Evolutionary conservation across 2,888 invertebrate genomes (phyloP).

Genomic region (Nemurella pictetii): DNA sequence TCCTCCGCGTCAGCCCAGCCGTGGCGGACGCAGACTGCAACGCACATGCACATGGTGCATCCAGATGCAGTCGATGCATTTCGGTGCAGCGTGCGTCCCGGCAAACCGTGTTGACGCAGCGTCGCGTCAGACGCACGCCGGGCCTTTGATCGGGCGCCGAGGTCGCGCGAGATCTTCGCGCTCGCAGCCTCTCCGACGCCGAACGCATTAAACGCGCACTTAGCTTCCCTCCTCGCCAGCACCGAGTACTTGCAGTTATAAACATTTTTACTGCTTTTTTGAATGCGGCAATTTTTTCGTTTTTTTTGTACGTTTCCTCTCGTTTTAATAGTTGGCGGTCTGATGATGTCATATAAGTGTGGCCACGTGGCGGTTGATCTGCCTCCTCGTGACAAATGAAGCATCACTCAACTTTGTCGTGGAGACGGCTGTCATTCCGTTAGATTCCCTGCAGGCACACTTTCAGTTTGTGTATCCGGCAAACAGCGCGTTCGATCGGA

Average conservation of each 20-base stretch:
- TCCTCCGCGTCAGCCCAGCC: not conserved
- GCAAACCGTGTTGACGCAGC: not conserved
- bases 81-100: not conserved
- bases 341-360: not conserved
- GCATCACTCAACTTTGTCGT: no score
- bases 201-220: not conserved
- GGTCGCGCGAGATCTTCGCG: not conserved
- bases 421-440: no score
- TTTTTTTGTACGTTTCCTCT: not conserved
- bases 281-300: not conserved
- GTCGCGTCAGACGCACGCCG: not conserved
- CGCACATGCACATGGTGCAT: not conserved
- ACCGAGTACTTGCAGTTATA: not conserved
- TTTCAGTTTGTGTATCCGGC: no score
- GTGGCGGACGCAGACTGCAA: no score
- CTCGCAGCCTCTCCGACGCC: not conserved
- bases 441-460: no score
- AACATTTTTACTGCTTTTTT: not conserved
- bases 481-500: no score
- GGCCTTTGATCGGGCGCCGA: not conserved
- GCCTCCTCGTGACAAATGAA: not conserved
- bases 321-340: not conserved
- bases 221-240: not conserved
- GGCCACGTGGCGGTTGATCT: not conserved
- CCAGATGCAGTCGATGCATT: not conserved